phyloP scores from a whole-genome alignment of 2,888 invertebrate species.

The Tromatobia lineatoria region DNA sequence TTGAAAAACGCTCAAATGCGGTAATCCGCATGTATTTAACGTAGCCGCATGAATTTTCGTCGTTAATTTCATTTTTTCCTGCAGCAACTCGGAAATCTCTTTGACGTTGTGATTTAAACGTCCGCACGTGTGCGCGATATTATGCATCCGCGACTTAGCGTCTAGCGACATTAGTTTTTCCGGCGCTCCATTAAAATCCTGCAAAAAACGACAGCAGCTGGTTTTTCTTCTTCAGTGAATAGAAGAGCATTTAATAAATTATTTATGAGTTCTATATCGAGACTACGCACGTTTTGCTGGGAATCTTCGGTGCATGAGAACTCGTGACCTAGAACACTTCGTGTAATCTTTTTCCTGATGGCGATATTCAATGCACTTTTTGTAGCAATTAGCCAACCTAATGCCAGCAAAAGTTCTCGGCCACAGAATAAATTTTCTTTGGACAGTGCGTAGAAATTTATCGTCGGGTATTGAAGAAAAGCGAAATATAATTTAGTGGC shows the following conservation, averaged over 20 bases:
- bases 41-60: conserved; percentile 76
- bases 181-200: conserved; percentile 2
- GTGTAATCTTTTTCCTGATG: conserved; percentile 73
- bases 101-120: conserved; percentile 75
- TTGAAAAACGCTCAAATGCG: conserved; percentile 75
- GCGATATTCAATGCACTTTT: conserved; percentile 75
- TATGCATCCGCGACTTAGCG: conserved; percentile 61
- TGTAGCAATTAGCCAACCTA: conserved; percentile 82
- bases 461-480: conserved; percentile 78
- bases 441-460: conserved; percentile 82
- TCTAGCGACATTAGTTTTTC: conserved; percentile 24
- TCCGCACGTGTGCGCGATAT: conserved; percentile 72
- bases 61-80: conserved; percentile 73
- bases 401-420: conserved; percentile 82
- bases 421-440: conserved; percentile 73
- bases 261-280: not conserved
- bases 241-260: not conserved
- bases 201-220: not conserved
- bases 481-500: conserved; percentile 82
- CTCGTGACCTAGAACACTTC: conserved; percentile 78
- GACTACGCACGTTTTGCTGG: conserved; percentile 22
- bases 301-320: conserved; percentile 66
- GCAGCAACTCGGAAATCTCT: conserved; percentile 74
- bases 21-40: conserved; percentile 71
- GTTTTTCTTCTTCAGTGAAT: not conserved